Conservation (phyloP, 2,888 invertebrate species). For the Sympetrum striolatum region DNA sequence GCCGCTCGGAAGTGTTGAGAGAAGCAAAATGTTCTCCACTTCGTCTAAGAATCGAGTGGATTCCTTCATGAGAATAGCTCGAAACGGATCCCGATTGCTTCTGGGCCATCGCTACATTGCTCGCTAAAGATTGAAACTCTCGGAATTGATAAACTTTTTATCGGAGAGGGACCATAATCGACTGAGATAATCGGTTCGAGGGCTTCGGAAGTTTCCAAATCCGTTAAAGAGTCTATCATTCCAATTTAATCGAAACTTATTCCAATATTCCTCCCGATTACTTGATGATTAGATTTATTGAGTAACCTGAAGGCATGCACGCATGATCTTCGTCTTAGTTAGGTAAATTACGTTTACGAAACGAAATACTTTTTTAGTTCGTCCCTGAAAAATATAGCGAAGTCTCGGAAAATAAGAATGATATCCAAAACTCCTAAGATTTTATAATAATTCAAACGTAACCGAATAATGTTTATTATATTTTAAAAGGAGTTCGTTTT, state of each 20-base stretch:
- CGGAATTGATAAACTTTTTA: slow-evolving; percentile 11
- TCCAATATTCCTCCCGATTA: background rate
- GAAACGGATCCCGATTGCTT: background rate
- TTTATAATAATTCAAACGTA: no score
- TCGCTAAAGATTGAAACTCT: background rate
- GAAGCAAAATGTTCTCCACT: background rate
- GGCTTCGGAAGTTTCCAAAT: slow-evolving; percentile 4
- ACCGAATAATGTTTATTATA: no score
- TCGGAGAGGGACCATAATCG: background rate
- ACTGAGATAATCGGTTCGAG: background rate
- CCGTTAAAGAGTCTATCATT: background rate
- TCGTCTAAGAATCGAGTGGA: background rate
- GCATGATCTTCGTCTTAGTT: no score
- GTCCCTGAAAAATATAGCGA: no score
- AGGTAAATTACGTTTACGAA: no score
- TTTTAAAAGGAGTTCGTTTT: no score
- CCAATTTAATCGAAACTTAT: slow-evolving; percentile 19
- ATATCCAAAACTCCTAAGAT: no score
- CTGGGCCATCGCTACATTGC: background rate
- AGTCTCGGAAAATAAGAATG: no score
- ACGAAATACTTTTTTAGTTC: no score
- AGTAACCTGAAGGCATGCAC: no score
- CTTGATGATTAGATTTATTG: no score
- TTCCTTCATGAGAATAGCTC: background rate
- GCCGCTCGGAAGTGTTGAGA: background rate